phyloP scores from a whole-genome alignment of 2,113 vertebrate genomes.

The Clarias gariepinus region DNA sequence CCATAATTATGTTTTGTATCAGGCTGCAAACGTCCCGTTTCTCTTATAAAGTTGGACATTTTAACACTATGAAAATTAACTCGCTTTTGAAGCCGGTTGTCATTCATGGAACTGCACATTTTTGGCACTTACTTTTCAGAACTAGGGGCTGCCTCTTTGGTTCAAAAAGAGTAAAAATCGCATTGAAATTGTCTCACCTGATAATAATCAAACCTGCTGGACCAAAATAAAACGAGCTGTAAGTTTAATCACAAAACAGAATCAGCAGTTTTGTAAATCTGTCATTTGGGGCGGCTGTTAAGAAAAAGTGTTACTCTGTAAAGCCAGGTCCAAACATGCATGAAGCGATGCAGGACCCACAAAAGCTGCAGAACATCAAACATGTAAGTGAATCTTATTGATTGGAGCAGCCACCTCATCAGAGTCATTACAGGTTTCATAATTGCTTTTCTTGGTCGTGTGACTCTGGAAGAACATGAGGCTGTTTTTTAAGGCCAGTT shows the following conservation, averaged over 20 bases:
- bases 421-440: not conserved
- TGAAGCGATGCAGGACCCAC: not conserved
- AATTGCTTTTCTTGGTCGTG: not conserved
- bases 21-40: too few species aligned
- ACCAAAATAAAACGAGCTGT: too few species aligned
- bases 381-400: not conserved
- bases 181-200: too few species aligned
- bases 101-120: too few species aligned
- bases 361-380: not conserved
- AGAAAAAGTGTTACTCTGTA: not conserved
- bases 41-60: too few species aligned
- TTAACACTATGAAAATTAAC: too few species aligned
- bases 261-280: not conserved
- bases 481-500: not conserved
- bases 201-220: too few species aligned
- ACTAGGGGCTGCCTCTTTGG: too few species aligned
- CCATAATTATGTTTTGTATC: too few species aligned
- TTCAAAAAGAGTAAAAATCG: too few species aligned
- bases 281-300: not conserved
- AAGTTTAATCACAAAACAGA: not conserved
- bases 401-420: not conserved
- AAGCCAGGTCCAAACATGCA: not conserved
- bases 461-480: not conserved
- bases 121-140: too few species aligned
- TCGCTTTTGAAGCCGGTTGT: too few species aligned